Base-by-base conservation (phyloP, 2,888 invertebrate species). In the Plebejus anna region DNA sequence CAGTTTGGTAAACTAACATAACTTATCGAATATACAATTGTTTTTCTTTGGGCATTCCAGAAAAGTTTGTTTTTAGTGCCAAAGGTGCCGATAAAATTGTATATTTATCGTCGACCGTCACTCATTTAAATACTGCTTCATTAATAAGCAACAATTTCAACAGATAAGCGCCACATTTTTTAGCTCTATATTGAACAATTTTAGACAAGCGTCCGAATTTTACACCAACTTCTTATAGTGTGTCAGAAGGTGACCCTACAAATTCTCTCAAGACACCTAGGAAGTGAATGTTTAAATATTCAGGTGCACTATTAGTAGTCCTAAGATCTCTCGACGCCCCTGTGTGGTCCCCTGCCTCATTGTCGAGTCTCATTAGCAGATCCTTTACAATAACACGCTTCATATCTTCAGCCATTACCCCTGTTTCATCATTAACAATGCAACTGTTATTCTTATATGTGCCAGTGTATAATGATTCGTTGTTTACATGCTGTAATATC, bases 301-400 rank as follows among this genome's bases (percentile, higher is more conserved):
- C 70, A 70, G 2, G 6, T 51, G 72, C 22, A 72, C 72, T 16
- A 72, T 72, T 71, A 71, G 42, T 22, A 71, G 42, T 51, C 72
- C 28, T 51, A 51, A 72, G 72, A 72, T 72, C 51, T 28, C 72
- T 72, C 22, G 51, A 6, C 72, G 51, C 72, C 72, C 72, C 47
- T 22, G 72, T 66, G 71, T 72, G 47, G 72, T 72, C 51, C 51
- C 47, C 47, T 13, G 51, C 28, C 51, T 47, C 72, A 71, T 71
- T 38, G 78, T 81, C 79, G 75, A 79, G 80, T 77, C 82, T 80
- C 82, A 81, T 81, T 81, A 81, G 79, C 82, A 82, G 82, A 82
- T 81, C 79, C 81, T 79, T 80, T 80, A 87, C 84, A 88, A 86
- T 85, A 86, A 78, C 72, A 72, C 72, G 72, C 28, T 51, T 72